Conservation (phyloP, 2,113 vertebrate species). For the Climacteris rufus region DNA sequence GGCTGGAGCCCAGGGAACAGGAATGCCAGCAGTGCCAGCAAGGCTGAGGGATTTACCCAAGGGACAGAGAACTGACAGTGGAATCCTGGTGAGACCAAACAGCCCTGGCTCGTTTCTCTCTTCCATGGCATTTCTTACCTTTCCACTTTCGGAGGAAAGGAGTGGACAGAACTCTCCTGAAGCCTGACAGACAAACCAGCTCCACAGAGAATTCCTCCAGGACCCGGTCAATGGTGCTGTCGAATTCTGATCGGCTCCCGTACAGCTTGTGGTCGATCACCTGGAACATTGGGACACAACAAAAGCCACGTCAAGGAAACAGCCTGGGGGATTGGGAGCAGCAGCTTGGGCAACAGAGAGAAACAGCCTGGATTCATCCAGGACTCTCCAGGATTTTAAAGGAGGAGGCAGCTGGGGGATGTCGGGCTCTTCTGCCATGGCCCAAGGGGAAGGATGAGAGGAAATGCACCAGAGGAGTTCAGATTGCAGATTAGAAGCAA, state of each 20-base stretch:
- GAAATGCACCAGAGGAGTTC: not conserved
- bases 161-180: constrained; percentile 84
- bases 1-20: not conserved
- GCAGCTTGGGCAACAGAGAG: not conserved
- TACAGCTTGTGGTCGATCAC: constrained; percentile 87
- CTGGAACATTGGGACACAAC: constrained; percentile 38
- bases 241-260: constrained; percentile 85
- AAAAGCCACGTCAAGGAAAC: not conserved
- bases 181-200: constrained; percentile 85
- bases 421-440: fast-evolving
- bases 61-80: not conserved
- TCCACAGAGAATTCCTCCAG: constrained; percentile 84
- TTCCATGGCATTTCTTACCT: constrained; percentile 51
- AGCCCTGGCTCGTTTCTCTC: not conserved
- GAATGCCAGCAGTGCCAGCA: not conserved
- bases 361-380: not conserved
- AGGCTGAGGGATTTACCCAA: not conserved
- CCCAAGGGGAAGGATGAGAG: not conserved
- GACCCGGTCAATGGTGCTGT: constrained; percentile 80
- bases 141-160: constrained; percentile 86
- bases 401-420: not conserved
- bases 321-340: not conserved
- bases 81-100: not conserved
- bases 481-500: too few species aligned
- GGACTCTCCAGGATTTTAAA: not conserved